phyloP scores from a whole-genome alignment of 2,797 vertebrate genomes.

The Enoplosus armatus region DNA sequence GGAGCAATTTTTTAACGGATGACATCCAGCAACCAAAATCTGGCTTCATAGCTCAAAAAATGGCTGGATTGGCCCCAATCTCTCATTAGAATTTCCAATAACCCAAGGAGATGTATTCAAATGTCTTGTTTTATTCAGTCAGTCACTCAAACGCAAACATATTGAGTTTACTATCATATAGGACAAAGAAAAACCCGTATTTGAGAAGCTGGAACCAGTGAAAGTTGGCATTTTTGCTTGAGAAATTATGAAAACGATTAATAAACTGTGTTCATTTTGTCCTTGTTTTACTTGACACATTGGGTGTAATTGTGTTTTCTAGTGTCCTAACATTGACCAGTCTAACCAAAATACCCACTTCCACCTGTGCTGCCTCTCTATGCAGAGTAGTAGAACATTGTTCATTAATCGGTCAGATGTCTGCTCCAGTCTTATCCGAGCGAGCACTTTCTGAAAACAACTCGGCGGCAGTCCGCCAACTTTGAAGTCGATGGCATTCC shows the following conservation, averaged over 20 bases:
- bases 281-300: background rate
- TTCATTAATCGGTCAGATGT: conserved; percentile 27
- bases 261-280: background rate
- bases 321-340: background rate
- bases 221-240: background rate
- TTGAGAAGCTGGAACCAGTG: background rate
- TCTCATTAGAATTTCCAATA: background rate
- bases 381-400: conserved; percentile 5
- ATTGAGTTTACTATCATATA: background rate
- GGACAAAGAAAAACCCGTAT: background rate
- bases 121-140: background rate
- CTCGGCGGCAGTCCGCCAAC: conserved; percentile 45
- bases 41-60: background rate
- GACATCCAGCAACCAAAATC: background rate
- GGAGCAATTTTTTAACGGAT: background rate
- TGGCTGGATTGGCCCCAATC: background rate
- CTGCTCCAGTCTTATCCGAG: conserved; percentile 12
- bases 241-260: background rate
- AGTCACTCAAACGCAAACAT: background rate
- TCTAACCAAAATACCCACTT: background rate
- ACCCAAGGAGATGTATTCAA: background rate
- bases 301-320: background rate
- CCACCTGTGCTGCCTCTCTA: background rate
- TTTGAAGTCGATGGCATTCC: conserved; percentile 76
- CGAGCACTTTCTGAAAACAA: conserved; percentile 50